A percentile compares a stretch with the other conserved stretches of the same genome.
Conservation (phyloP, 2,113 vertebrate genomes). For the Austrofundulus limnaeus region DNA sequence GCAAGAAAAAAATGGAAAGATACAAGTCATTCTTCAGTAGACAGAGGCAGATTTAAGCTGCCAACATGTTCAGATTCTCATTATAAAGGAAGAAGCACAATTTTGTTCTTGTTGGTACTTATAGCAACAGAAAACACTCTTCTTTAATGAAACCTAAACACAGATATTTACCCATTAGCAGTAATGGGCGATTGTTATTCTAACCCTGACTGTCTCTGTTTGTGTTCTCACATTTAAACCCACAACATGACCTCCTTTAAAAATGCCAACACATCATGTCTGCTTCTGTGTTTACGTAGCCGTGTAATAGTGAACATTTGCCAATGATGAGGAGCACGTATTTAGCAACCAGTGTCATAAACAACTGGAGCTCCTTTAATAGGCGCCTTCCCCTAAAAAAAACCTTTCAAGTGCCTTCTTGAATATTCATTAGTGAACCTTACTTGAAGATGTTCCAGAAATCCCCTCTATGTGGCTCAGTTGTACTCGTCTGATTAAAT, state of each 20-base stretch:
- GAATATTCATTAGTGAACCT: constrained; percentile 57
- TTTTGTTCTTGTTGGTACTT: no score
- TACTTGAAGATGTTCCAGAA: constrained; percentile 42
- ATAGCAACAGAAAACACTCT: no score
- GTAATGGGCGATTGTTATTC: constrained; percentile 1
- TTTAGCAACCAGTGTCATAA: constrained; percentile 43
- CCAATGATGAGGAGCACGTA: constrained; percentile 45
- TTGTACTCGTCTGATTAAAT: constrained; percentile 21
- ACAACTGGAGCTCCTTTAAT: constrained; percentile 43
- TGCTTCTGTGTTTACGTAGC: constrained; percentile 16
- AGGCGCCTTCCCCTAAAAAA: constrained; percentile 27
- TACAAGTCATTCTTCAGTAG: no score
- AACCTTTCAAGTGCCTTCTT: constrained; percentile 50
- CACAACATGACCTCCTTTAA: neutral
- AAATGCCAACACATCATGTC: neutral
- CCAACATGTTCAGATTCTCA: no score
- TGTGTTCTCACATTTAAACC: neutral
- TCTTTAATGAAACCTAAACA: neutral
- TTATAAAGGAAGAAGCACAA: no score
- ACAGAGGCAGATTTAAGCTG: no score
- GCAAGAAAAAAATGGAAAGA: no score
- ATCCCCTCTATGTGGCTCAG: constrained; percentile 19
- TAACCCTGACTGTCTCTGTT: neutral
- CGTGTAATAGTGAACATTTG: constrained; percentile 40
- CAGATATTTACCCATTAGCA: neutral